phyloP scores from a whole-genome alignment of 2,113 vertebrate genomes.

The Poeciliopsis turrubarensis region DNA sequence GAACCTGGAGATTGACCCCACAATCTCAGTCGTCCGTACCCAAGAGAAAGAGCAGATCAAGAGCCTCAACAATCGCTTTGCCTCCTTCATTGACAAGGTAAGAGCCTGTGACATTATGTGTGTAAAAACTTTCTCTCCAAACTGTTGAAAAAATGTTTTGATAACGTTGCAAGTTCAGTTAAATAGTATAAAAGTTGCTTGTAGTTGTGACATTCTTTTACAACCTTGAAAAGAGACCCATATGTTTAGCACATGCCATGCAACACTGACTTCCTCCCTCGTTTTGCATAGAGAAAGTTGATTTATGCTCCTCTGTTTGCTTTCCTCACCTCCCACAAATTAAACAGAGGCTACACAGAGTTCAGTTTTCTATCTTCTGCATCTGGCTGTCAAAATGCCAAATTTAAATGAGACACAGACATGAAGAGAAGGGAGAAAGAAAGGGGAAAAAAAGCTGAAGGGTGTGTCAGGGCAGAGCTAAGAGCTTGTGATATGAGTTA shows the following conservation, averaged over 20 bases:
- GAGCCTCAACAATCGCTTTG: slow-evolving; percentile 88
- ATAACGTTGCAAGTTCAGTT: neutral
- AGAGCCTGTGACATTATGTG: slow-evolving; percentile 33
- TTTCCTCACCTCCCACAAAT: slow-evolving; percentile 39
- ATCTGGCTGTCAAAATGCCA: slow-evolving; percentile 49
- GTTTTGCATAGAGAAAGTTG: slow-evolving; percentile 28
- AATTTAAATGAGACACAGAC: slow-evolving; percentile 57
- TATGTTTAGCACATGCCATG: slow-evolving; percentile 53
- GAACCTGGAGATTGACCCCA: slow-evolving; percentile 90
- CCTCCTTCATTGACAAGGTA: slow-evolving; percentile 95
- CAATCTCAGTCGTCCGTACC: slow-evolving; percentile 87
- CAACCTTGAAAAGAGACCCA: slow-evolving; percentile 12
- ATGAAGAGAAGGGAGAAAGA: slow-evolving; percentile 27
- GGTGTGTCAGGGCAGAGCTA: slow-evolving; percentile 76
- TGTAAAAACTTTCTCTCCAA: neutral
- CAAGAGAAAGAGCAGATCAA: slow-evolving; percentile 97
- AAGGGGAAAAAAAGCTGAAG: slow-evolving; percentile 46
- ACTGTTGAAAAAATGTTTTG: neutral
- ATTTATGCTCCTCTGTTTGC: slow-evolving; percentile 19
- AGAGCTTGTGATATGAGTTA: slow-evolving; percentile 67
- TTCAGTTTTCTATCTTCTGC: slow-evolving; percentile 39
- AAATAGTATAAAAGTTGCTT: neutral
- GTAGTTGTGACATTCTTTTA: slow-evolving; percentile 27
- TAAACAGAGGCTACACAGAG: slow-evolving; percentile 19
- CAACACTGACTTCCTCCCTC: slow-evolving; percentile 27